These are phyloP conservation scores for Uromys caudimaculatus DNA, from an alignment of 2,797 vertebrate genomes.

Conservation along the genomic window DNA sequence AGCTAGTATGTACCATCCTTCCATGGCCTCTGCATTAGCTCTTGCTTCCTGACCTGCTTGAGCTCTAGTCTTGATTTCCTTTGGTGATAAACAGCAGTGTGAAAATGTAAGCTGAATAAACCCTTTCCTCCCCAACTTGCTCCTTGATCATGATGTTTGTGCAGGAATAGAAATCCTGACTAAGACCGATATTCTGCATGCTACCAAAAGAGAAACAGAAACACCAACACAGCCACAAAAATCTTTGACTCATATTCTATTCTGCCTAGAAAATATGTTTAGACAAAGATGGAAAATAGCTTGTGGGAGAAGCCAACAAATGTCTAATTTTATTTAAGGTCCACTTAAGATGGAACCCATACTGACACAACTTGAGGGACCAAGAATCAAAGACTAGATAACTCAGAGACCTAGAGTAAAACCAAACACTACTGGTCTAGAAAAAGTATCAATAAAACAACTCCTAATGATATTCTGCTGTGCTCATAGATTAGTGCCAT, in stretches of 20 bases:
- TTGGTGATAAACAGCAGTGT: not conserved
- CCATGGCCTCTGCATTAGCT: not conserved
- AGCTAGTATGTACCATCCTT: not conserved
- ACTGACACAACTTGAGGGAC: no score
- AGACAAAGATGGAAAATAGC: not conserved
- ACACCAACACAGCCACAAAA: not conserved
- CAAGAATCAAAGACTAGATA: not conserved
- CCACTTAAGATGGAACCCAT: not conserved
- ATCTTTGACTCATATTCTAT: not conserved
- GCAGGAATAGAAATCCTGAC: not conserved
- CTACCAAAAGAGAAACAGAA: not conserved
- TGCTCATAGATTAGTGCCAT: no score
- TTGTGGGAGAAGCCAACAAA: not conserved
- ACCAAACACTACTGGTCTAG: not conserved
- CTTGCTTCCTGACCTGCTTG: not conserved
- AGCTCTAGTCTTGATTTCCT: not conserved
- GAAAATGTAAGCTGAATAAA: not conserved
- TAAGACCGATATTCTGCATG: not conserved
- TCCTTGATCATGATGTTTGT: not conserved
- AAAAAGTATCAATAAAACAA: not conserved
- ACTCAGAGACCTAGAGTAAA: not conserved
- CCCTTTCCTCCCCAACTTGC: not conserved
- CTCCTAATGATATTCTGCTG: not conserved
- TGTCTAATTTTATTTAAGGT: not conserved
- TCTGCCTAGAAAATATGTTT: not conserved